A percentile compares a stretch with the other conserved stretches of the same genome.
Evolutionary conservation across 2,797 vertebrate genomes (phyloP).

Genomic region (Megalops cyprinoides): DNA sequence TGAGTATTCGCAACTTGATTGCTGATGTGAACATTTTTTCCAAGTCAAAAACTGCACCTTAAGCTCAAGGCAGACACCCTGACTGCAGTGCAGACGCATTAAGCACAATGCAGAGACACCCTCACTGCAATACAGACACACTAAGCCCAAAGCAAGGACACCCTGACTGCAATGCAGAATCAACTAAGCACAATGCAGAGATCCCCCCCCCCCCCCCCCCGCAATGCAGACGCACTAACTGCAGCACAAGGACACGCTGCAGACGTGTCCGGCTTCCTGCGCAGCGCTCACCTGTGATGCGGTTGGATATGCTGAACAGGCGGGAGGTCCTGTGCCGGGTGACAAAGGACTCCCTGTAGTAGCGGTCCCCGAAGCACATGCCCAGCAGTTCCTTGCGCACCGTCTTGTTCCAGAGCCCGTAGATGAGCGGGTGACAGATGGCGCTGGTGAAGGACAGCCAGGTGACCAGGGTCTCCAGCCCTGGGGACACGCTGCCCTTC

Average conservation of each 20-base stretch:
- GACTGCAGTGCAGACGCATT: no score
- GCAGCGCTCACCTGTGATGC: constrained; percentile 86
- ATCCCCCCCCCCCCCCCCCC: no score
- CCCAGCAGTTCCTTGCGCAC: constrained; percentile 95
- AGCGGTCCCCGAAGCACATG: constrained; percentile 95
- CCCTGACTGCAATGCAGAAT: background rate
- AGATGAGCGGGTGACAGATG: constrained; percentile 93
- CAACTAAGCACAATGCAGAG: background rate
- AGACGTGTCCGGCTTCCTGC: background rate
- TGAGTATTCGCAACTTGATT: no score
- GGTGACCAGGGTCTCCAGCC: constrained; percentile 88
- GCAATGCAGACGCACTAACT: background rate
- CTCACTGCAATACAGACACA: background rate
- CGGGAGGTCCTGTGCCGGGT: constrained; percentile 86
- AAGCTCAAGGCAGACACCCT: no score
- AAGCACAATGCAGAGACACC: no score
- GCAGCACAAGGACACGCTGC: background rate
- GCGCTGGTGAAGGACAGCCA: constrained; percentile 96
- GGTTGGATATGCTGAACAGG: constrained; percentile 96
- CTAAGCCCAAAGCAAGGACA: background rate
- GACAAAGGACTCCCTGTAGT: constrained; percentile 91
- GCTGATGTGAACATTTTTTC: no score
- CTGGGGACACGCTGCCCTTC: constrained; percentile 83
- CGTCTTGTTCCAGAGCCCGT: constrained; percentile 98
- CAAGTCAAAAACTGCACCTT: background rate